Conservation (phyloP, 2,797 vertebrate species). For the Coluber constrictor region DNA sequence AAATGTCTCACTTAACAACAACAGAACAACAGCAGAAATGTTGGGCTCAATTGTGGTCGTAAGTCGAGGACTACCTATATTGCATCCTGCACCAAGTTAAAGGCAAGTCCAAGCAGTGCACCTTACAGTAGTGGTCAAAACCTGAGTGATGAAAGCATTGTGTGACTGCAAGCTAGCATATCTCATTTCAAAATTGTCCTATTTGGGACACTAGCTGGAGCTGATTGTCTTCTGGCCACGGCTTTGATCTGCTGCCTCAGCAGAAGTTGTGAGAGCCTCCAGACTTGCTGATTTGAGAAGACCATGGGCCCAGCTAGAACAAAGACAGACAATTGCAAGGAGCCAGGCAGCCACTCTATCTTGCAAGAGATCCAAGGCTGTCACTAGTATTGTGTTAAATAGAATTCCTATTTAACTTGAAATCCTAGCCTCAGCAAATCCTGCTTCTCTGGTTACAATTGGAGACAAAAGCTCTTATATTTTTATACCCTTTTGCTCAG, state of each 20-base stretch:
- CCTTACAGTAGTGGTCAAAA: background rate
- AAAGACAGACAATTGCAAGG: background rate
- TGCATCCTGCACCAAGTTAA: background rate
- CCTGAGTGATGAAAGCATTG: background rate
- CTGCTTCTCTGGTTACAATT: background rate
- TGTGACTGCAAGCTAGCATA: background rate
- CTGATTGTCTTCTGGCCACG: background rate
- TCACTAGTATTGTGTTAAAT: background rate
- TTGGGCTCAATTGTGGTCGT: background rate
- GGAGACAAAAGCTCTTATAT: background rate
- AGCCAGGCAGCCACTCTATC: background rate
- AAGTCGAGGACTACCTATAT: background rate
- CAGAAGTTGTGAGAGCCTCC: background rate
- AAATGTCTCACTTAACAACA: background rate
- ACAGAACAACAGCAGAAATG: background rate
- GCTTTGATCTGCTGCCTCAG: background rate
- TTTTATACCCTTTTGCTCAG: background rate
- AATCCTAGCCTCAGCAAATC: background rate
- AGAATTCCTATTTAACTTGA: background rate
- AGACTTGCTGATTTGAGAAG: background rate
- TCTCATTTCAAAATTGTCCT: background rate
- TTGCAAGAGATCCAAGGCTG: background rate
- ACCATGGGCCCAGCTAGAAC: background rate
- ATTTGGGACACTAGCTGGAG: background rate
- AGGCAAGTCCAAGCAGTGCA: background rate